These are phyloP conservation scores for Tetraodon nigroviridis DNA, from an alignment of 2,113 vertebrate species.

Conservation along the genomic window DNA sequence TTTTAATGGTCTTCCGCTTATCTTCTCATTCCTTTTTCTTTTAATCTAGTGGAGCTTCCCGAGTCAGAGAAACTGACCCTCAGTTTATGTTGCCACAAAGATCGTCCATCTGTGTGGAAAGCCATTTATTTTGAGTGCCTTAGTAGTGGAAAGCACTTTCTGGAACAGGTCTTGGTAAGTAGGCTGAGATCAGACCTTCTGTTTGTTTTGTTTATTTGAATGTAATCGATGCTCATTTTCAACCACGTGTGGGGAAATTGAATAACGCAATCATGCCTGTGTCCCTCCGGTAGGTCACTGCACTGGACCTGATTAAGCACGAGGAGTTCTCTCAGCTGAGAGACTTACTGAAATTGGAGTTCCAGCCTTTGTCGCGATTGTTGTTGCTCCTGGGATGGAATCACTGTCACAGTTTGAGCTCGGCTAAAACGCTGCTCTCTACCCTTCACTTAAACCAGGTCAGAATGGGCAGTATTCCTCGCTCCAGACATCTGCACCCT, in stretches of 20 bases:
- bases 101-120: conserved; percentile 83
- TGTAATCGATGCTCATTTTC: not conserved
- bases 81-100: conserved; percentile 77
- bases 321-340: conserved; percentile 82
- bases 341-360: conserved; percentile 80
- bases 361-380: conserved; percentile 85
- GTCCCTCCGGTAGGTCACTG: conserved; percentile 78
- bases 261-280: conserved; percentile 10
- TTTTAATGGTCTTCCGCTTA: not conserved
- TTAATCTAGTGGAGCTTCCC: conserved; percentile 62
- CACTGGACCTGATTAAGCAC: conserved; percentile 84
- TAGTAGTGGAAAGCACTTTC: conserved; percentile 88
- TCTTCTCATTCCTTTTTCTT: not conserved
- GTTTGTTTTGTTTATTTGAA: not conserved
- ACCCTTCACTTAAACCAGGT: conserved; percentile 84
- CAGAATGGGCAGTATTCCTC: conserved; percentile 4
- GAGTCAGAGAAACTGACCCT: conserved; percentile 77
- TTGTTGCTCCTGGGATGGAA: conserved; percentile 91
- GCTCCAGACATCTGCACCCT: not conserved
- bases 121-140: conserved; percentile 88
- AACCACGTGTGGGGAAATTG: conserved; percentile 9
- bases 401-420: conserved; percentile 83
- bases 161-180: conserved; percentile 91
- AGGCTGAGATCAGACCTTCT: not conserved
- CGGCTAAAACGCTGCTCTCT: conserved; percentile 81